Percentiles rank a stretch among this genome's conserved stretches.
Evolutionary conservation across 2,113 vertebrate species (phyloP).

Genomic region (Proterorhinus semilunaris): DNA sequence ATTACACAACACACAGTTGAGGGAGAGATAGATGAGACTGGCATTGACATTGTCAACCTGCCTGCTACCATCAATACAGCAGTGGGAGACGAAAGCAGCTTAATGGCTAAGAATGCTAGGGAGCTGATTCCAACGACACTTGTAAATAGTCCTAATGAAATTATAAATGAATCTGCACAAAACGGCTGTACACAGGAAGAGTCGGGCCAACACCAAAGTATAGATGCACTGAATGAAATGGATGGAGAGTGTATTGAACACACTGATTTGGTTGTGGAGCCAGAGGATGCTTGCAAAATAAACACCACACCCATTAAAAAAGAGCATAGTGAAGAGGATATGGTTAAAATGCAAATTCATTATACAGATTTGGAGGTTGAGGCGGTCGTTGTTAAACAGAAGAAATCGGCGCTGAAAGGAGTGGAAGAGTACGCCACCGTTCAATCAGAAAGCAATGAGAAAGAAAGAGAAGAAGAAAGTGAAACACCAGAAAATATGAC

Average conservation of each 20-base stretch:
- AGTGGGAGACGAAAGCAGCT: constrained; percentile 3
- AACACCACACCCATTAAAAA: not conserved
- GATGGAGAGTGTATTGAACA: not conserved
- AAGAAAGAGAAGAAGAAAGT: not conserved
- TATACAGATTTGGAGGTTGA: constrained; percentile 11
- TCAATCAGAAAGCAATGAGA: not conserved
- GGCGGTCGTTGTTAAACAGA: not conserved
- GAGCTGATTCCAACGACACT: not conserved
- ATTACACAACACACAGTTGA: not conserved
- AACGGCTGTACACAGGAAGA: not conserved
- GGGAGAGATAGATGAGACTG: not conserved
- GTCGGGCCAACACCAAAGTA: constrained; percentile 1
- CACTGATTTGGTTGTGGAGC: not conserved
- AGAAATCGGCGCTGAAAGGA: not conserved
- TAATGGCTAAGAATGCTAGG: not conserved
- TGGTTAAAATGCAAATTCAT: not conserved
- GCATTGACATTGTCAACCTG: constrained; percentile 6
- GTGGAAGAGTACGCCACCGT: constrained; percentile 10
- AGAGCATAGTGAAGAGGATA: not conserved
- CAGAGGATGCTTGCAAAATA: not conserved
- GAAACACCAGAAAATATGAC: not conserved
- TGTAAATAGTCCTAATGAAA: not conserved
- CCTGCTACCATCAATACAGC: not conserved
- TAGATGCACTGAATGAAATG: constrained; percentile 3
- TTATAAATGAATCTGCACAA: not conserved